Base-by-base conservation (phyloP, 53 echinoderm and acorn worm species). In the Actinopyga echinites region DNA sequence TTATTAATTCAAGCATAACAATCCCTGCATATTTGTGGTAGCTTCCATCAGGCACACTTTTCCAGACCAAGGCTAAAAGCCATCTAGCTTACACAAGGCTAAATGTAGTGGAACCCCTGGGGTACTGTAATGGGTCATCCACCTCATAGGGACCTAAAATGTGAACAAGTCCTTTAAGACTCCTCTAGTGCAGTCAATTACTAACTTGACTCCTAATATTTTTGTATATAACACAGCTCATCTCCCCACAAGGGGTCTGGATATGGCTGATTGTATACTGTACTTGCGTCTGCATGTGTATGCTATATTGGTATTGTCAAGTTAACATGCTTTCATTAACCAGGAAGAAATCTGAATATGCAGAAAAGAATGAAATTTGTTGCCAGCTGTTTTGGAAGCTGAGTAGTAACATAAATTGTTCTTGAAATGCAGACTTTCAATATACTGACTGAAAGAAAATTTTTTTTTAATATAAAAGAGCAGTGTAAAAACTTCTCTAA, bases 121-220 rank as follows among this genome's bases (percentile, higher is more conserved):
- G 71, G 71, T 71, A 40, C 34, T 6, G 71, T 71, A 71, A 71
- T 71, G 71, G 71, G 71, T 71, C 71, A 71, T 71, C 43, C 71
- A 71, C 71, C 71, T 42, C 26, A 22, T 44, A 71, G 12, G 24
- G 40, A 71, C 71, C 21, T 44, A 71, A 22, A 42, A 71, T 42
- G 3, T 42, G 44, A 71, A 71, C 71, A 40, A 24, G 34, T 40
- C 71, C 34, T 71, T 42, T 19, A 22, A 71, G 71, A 42, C 71
- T 71, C 71, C 71, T 44, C 71, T 71, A 32, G 71, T 71, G 71
- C 71, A 71, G 71, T 71, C 71, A 71, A 71, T 71, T 71, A 71
- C 71, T n/a, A 71, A 71, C 71, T 71, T 71, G 24, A 33, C 71
- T 71, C 40, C 71, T 71, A 71, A 71, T 71, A 71, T 42, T 71